A percentile compares a stretch with the other conserved stretches of the same genome.
Conservation (phyloP, 2,888 invertebrate species). For the Spodoptera exigua region DNA sequence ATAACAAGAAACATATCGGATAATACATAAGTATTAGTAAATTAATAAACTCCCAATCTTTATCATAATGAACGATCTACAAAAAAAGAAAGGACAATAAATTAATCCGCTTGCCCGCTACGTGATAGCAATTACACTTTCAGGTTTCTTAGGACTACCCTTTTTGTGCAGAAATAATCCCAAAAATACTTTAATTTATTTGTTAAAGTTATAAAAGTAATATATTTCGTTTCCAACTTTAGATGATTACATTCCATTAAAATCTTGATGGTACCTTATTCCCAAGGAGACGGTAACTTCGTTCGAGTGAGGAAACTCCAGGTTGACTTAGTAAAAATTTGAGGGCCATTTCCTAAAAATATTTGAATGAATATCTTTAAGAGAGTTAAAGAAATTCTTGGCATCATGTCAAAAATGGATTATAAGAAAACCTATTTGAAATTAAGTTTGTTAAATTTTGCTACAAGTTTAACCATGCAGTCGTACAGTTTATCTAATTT, state of each 20-base stretch:
- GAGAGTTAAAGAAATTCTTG: slow-evolving; percentile 16
- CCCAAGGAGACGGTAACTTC: slow-evolving; percentile 30
- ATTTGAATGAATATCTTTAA: slow-evolving; percentile 27
- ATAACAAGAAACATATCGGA: not conserved
- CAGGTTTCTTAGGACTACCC: slow-evolving; percentile 1
- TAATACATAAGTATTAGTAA: too few relatives aligned
- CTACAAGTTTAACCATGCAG: slow-evolving; percentile 13
- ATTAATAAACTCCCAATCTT: too few relatives aligned
- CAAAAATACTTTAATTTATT: slow-evolving; percentile 22
- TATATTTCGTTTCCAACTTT: slow-evolving; percentile 22
- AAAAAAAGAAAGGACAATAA: not conserved
- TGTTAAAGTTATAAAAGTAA: slow-evolving; percentile 23
- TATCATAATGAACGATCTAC: too few relatives aligned
- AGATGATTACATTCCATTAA: slow-evolving; percentile 42
- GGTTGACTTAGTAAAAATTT: slow-evolving; percentile 39
- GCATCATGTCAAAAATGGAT: slow-evolving; percentile 26
- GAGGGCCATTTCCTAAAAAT: slow-evolving; percentile 28
- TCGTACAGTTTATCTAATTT: slow-evolving; percentile 39
- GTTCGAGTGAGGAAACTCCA: slow-evolving; percentile 32
- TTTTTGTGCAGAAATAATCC: not conserved
- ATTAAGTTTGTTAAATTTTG: slow-evolving; percentile 21
- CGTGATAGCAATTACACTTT: slow-evolving; percentile 6
- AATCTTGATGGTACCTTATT: slow-evolving; percentile 40
- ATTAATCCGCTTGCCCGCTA: slow-evolving; percentile 8
- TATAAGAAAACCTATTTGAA: slow-evolving; percentile 22